phyloP scores from a whole-genome alignment of 1,140 invertebrate genomes.

The Olivierus martensii region DNA sequence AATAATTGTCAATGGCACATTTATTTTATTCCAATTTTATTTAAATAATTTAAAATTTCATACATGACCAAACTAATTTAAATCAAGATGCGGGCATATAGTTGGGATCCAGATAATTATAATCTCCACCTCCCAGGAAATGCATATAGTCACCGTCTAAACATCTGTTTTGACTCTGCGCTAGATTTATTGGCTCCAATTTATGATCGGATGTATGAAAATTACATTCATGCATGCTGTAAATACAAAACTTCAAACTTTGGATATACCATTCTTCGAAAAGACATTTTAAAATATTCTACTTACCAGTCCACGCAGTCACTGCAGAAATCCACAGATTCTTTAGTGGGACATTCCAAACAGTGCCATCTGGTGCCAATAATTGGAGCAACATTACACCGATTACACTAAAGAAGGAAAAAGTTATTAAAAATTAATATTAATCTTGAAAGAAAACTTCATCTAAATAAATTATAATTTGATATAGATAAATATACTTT shows the following conservation, averaged over 20 bases:
- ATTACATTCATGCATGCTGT: slow-evolving; percentile 25
- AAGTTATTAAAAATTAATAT: no score
- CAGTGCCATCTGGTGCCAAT: slow-evolving; percentile 56
- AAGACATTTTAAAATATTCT: background rate
- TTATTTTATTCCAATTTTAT: no score
- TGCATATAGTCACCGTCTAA: slow-evolving; percentile 29
- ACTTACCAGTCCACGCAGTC: slow-evolving; percentile 24
- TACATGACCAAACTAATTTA: background rate
- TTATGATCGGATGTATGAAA: slow-evolving; percentile 28
- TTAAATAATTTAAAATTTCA: no score
- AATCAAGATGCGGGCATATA: slow-evolving; percentile 30
- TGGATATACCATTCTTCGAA: background rate
- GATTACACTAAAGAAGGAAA: slow-evolving; percentile 41
- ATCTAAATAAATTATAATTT: no score
- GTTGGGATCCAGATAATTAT: slow-evolving; percentile 35
- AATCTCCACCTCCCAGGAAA: slow-evolving; percentile 23
- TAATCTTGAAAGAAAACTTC: no score
- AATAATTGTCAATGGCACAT: no score
- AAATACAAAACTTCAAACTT: slow-evolving; percentile 10
- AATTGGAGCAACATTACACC: slow-evolving; percentile 49
- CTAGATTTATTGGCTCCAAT: slow-evolving; percentile 22
- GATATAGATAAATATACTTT: no score
- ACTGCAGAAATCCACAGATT: slow-evolving; percentile 37
- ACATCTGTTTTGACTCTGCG: slow-evolving; percentile 4
- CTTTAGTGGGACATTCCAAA: slow-evolving; percentile 34